Evolutionary conservation across 2,113 vertebrate genomes (phyloP).

Genomic region (Hippocampus zosterae): DNA sequence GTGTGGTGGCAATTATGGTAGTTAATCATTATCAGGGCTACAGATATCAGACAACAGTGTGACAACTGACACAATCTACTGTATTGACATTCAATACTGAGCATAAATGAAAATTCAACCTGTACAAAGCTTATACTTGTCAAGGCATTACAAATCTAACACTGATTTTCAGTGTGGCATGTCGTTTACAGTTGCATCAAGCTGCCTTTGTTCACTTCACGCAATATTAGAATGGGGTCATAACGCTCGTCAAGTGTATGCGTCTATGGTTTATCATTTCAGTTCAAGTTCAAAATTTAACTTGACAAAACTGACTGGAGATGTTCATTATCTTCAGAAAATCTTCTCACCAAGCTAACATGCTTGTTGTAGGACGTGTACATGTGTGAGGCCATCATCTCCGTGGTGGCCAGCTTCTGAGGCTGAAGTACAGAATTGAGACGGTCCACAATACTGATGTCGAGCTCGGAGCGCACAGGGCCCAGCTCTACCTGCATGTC

Average conservation of each 20-base stretch:
- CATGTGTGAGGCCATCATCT: slow-evolving; percentile 96
- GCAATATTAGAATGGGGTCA: not conserved
- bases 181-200: not conserved
- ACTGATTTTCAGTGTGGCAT: not conserved
- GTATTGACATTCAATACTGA: not conserved
- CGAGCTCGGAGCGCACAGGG: slow-evolving; percentile 82
- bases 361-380: slow-evolving; percentile 95
- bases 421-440: slow-evolving; percentile 94
- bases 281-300: not conserved
- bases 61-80: not conserved
- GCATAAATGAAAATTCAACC: not conserved
- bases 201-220: not conserved
- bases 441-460: slow-evolving; percentile 96
- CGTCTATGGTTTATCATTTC: not conserved
- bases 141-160: not conserved
- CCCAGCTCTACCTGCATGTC: slow-evolving; percentile 88
- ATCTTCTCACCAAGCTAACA: slow-evolving; percentile 82
- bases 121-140: not conserved
- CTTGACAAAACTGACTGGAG: not conserved
- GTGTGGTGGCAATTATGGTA: not conserved
- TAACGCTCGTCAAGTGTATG: not conserved
- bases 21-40: not conserved
- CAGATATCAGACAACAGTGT: not conserved
- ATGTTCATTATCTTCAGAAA: not conserved
- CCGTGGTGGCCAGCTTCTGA: slow-evolving; percentile 87